Base-by-base conservation (phyloP, 2,113 vertebrate genomes). In the Triplophysa rosa region DNA sequence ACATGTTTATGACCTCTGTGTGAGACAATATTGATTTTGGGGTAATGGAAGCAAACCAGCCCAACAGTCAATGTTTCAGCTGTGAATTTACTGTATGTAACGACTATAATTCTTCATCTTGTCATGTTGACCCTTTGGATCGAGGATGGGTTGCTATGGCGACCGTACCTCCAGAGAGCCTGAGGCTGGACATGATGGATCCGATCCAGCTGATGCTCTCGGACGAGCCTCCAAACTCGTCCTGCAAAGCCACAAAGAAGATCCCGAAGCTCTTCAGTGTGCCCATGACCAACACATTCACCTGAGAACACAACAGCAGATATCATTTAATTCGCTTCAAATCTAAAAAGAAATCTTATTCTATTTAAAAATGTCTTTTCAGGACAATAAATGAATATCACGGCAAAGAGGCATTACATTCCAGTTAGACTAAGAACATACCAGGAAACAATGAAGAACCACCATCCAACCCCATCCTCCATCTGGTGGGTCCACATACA, bases 391-490 rank as follows among this genome's bases (percentile, higher is more conserved):
- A 8, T 21, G 19, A 10, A 21, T 8, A 33, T 59, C 42, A 33
- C 2, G 26, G 37, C 33, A 75, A n/a, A 65, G 8, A 40, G 26
- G 14, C 19, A 23, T 40, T 24, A 45, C 24, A 61, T 59, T 14
- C 21, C 9, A 24, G 26, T 47, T 21, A 12, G 11, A 45, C 24
- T 73, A 1, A 59, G 24, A 17, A 73, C 86, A 85, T 90, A 99
- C 96, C 93, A 99, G 88, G 84, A 99, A 99, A 87, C 95, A 98
- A 84, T 98, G 96, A 0, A 96, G n/a, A 74, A 97, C 94, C n/a
- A 95, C 93, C 92, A 94, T 94, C 95, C 96, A 97, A 14, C 95
- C 95, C 93, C 95, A 95, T 0, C 94, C 95, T 78, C 91, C 88
- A 24, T 91, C 95, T 0, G 88, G 94, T 54, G 91, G 86, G 23